Base-by-base conservation (phyloP, 2,113 vertebrate genomes). In the Edolisoma coerulescens region DNA sequence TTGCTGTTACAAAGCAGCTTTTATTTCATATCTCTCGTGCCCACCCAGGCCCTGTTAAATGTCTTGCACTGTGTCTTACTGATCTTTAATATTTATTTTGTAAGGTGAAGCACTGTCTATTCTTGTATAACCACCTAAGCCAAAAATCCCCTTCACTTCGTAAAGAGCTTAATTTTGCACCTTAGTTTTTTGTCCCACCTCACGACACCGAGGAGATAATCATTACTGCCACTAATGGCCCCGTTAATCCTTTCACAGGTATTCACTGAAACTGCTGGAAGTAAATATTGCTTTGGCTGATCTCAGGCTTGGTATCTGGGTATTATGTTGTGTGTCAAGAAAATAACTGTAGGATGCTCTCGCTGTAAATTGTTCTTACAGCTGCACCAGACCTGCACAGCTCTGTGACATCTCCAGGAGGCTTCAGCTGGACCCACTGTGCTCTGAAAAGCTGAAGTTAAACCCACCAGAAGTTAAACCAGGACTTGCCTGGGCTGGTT, bases 121-220 rank as follows among this genome's bases (percentile, higher is more conserved):
- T 20, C 52, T 77, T 71, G 50, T 39, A 16, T 3, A 86, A 60
- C 7, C 57, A 82, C 67, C 83, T 84, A 86, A 92, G 89, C 49
- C 44, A 92, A 79, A 89, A 94, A 92, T 94, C 83, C 92, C 84
- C 69, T 93, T 94, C 90, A 83, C 59, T 78, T 37, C 50, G 41
- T 64, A 80, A 96, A 86, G 63, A 95, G 89, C 86, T 97, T 96
- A 90, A 96, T 94, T 96, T 85, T 84, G 32, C 78, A 61, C 88
- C 84, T 92, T 24, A 94, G 68, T 87, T 92, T 97, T 92, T 90
- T 88, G 82, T 89, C 86, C 64, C 87, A 88, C 80, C 86, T 96
- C 50, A 3, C 68, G 92, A 82, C 81, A 71, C 19, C 3, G 4
- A 81, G 70, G 11, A 74, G 89, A 93, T 94, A 89, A 74, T 94